Evolutionary conservation across 2,888 invertebrate genomes (phyloP).

Genomic region (Strigamia crassipes): DNA sequence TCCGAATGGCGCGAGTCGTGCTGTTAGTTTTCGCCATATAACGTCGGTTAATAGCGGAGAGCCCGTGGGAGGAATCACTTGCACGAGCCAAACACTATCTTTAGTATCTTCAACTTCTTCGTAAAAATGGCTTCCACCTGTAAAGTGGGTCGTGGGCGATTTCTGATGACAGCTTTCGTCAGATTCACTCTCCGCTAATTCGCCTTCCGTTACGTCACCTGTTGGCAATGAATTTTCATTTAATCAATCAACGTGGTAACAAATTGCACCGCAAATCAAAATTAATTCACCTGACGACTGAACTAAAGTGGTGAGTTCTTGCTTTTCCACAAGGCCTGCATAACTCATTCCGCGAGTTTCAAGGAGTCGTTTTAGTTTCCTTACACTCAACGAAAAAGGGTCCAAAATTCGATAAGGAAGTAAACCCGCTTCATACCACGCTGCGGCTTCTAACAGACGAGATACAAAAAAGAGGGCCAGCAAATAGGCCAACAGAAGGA

Average conservation of each 20-base stretch:
- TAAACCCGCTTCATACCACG: slow-evolving; percentile 56
- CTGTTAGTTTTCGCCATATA: slow-evolving; percentile 60
- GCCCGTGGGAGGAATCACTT: slow-evolving; percentile 57
- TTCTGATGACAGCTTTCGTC: slow-evolving; percentile 51
- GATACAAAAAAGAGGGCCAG: slow-evolving; percentile 58
- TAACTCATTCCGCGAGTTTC: slow-evolving; percentile 60
- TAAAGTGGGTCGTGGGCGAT: slow-evolving; percentile 56
- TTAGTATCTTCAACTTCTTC: slow-evolving; percentile 64
- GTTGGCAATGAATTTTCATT: not conserved
- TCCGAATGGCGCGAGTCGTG: slow-evolving; percentile 61
- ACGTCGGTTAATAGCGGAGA: slow-evolving; percentile 56
- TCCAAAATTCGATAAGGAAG: slow-evolving; percentile 55
- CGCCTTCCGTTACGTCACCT: slow-evolving; percentile 58
- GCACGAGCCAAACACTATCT: slow-evolving; percentile 64
- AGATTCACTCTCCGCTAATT: slow-evolving; percentile 54
- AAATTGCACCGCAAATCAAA: not conserved
- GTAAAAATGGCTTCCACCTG: slow-evolving; percentile 59
- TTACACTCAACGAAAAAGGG: slow-evolving; percentile 59
- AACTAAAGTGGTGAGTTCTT: slow-evolving; percentile 58
- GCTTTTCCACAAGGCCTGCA: slow-evolving; percentile 59
- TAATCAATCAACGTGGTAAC: too few relatives aligned
- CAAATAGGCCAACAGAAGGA: slow-evolving; percentile 58
- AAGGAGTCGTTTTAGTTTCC: slow-evolving; percentile 58
- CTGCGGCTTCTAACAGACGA: slow-evolving; percentile 58
- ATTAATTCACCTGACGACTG: slow-evolving; percentile 57